Percentiles rank a stretch among this genome's conserved stretches.
Evolutionary conservation across 2,113 vertebrate species (phyloP).

Genomic region (Chunga burmeisteri): DNA sequence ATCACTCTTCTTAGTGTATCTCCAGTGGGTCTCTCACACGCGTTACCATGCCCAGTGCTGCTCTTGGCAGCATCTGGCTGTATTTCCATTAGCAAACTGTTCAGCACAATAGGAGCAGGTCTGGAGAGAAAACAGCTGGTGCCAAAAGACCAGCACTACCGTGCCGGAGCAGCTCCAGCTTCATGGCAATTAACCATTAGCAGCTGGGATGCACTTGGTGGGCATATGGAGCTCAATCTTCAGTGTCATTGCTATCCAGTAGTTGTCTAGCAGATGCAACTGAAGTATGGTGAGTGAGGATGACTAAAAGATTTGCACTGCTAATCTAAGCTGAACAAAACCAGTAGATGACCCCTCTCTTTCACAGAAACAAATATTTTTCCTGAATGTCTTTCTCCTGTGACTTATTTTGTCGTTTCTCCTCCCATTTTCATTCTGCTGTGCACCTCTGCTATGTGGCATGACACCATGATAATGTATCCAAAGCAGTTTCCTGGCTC

Average conservation of each 20-base stretch:
- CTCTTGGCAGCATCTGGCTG: neutral
- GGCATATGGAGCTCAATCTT: neutral
- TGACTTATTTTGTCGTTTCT: neutral
- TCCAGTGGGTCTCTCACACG: neutral
- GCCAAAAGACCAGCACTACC: neutral
- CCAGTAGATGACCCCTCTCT: neutral
- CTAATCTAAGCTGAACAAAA: neutral
- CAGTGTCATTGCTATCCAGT: neutral
- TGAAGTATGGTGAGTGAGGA: neutral
- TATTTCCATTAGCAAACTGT: neutral
- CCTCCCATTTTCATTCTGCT: neutral
- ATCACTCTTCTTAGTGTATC: neutral
- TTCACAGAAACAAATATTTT: neutral
- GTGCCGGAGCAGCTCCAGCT: neutral
- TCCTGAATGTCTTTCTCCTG: neutral
- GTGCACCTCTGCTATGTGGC: neutral
- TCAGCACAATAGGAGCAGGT: neutral
- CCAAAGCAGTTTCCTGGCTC: neutral
- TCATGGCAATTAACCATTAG: neutral
- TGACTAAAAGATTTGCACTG: neutral
- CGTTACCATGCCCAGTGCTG: neutral
- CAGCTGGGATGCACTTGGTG: fast-evolving
- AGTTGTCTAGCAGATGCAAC: neutral
- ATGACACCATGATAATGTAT: neutral
- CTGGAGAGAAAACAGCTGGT: neutral